Percentiles rank a stretch among this genome's conserved stretches.
Conservation (phyloP, 2,113 vertebrate species). For the Himantopus leucocephalus region DNA sequence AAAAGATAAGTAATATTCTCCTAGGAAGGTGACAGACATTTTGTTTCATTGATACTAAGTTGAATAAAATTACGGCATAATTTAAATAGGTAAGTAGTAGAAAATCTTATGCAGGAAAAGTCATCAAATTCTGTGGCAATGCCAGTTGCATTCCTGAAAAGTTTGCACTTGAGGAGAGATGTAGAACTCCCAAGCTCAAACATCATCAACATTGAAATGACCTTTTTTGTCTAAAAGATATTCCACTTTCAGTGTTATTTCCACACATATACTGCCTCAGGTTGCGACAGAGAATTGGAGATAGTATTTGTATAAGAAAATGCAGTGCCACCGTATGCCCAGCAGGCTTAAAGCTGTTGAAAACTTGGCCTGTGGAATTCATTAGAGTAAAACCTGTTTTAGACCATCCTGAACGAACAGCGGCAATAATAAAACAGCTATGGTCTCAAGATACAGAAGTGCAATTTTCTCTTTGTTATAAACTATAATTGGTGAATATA, state of each 20-base stretch:
- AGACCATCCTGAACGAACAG: constrained; percentile 27
- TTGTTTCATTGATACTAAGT: not conserved
- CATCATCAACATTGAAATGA: constrained; percentile 29
- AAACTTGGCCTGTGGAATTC: constrained; percentile 54
- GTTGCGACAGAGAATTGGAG: constrained; percentile 38
- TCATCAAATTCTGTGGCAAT: not conserved
- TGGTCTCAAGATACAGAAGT: constrained; percentile 43
- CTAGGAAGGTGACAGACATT: not conserved
- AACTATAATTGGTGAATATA: constrained; percentile 60
- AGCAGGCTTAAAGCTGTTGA: constrained; percentile 58
- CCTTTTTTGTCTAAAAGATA: constrained; percentile 34
- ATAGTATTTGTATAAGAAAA: constrained; percentile 24
- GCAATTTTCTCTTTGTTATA: constrained; percentile 58
- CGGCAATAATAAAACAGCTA: constrained; percentile 51
- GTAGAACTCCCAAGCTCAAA: not conserved
- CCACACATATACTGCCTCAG: not conserved
- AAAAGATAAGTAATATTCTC: not conserved
- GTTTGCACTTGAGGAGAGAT: not conserved
- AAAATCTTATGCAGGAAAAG: not conserved
- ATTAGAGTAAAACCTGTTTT: constrained; percentile 57
- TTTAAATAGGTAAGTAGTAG: not conserved
- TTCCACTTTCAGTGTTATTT: constrained; percentile 26
- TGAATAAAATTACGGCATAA: not conserved
- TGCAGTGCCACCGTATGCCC: constrained; percentile 19
- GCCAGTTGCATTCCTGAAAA: not conserved